Evolutionary conservation across 2,888 invertebrate species (phyloP), one percentile per base, ranked within the genome.

Genomic region (Eristalis tenax): DNA sequence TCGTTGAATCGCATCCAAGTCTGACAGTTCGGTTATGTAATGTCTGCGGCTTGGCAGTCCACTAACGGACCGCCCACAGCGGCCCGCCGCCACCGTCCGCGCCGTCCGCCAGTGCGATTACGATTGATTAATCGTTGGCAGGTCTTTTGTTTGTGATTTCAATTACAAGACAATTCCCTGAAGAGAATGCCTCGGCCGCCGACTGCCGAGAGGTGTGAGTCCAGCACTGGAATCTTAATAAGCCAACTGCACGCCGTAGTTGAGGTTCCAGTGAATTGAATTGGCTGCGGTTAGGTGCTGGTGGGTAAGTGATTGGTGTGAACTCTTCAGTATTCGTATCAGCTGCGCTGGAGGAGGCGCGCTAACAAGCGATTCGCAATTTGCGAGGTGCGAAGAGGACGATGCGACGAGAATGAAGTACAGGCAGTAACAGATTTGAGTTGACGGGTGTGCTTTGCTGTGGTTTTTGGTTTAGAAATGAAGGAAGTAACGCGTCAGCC

Each of bases 101-200:
- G 10, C 32, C 32, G 32, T 32, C 43, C 13, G 38, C 38, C 38
- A 38, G 32, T 23, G 43, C 43, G 57, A 70, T 75, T 84, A 50
- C 65, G 76, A 64, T 69, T 83, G 82, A 86, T 86, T 78, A 77
- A 86, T 83, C 50, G 82, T 83, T 86, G 86, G 86, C 86, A 86
- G 63, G 38, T 28, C 35, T 71, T 38, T 56, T 78, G 65, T 26
- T 26, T 28, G 28, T 68, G 83, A 70, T 83, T 78, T 83, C 78
- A 83, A 83, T 86, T 83, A 75, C 78, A 79, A 50, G 23, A 18
- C 15, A 22, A n/a, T 69, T 75, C 57, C 35, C 68, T 23, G 15
- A 26, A 26, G 32, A 8, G 28, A 35, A 13, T 38, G 38, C 13
- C 38, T 38, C 57, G 68, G 68, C 63, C 61, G 63, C 32, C 66